Evolutionary conservation across 2,797 vertebrate species (phyloP), one percentile per base, ranked within the genome.

Genomic region (Eutrigla gurnardus): DNA sequence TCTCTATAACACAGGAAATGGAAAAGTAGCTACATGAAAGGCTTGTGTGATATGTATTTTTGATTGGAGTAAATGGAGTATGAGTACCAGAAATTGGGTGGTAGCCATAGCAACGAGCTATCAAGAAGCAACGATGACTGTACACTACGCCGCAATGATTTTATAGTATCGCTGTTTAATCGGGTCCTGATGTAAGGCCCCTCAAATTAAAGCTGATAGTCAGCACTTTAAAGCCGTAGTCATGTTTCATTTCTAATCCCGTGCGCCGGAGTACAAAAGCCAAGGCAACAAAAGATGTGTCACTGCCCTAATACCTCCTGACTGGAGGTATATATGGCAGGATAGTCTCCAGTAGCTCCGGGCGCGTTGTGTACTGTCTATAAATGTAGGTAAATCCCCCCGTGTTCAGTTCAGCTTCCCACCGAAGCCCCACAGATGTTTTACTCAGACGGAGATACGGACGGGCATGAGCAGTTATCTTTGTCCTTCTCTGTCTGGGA

Each of bases 401-500:
- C 47, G 72, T 83, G 79, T 79, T 80, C 70, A 70, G 75, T 80
- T 68, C 25, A 70, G 70, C 69, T 74, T 81, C 75, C 54, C 11
- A 71, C 18, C 57, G 58, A 80, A 80, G 79, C 80, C 67, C 70
- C 85, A 64, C 81, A 78, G 81, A 81, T 85, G 84, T 82, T 87
- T 86, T 79, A 49, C 74, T 77, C 66, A 66, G 39, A 77, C 59
- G 65, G 55, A 83, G 78, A 88, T 86, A 84, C 39, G 55, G 68
- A 79, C 53, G 55, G 37, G 65, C 74, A 46, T 54, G 75, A 80
- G 74, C 39, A 53, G 59, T 82, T 87, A 85, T 89, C 83, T 91
- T 86, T 86, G 85, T 89, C 89, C 88, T 89, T 85, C 75, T 86
- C 76, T 88, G 81, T 87, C 80, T 81, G 79, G 1, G 42, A 89